A percentile compares a stretch with the other conserved stretches of the same genome.
Evolutionary conservation across 2,888 invertebrate species (phyloP).

Genomic region (Hermodice carunculata): DNA sequence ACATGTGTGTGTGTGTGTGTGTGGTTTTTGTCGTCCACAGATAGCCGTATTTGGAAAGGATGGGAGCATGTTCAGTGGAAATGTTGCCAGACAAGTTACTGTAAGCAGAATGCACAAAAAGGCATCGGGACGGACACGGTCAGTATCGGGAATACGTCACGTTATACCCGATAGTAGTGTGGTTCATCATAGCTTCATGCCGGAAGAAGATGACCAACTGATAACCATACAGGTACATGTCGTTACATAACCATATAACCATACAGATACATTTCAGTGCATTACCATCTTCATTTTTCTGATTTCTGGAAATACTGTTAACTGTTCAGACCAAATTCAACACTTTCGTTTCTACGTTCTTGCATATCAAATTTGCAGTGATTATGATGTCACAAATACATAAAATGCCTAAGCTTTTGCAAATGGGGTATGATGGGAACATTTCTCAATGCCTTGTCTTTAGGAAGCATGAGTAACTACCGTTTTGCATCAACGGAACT

Average conservation of each 20-base stretch:
- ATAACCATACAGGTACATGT: neutral
- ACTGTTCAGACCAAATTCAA: no score
- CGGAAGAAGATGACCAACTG: neutral
- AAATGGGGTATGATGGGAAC: no score
- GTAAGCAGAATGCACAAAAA: neutral
- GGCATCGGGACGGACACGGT: neutral
- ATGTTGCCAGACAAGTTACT: neutral
- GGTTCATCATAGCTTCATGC: slow-evolving; percentile 16
- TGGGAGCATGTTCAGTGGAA: slow-evolving; percentile 5
- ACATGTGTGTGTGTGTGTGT: no score
- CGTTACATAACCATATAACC: neutral
- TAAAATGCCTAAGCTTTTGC: no score
- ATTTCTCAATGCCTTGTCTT: no score
- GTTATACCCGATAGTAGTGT: slow-evolving; percentile 19
- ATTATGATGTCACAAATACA: no score
- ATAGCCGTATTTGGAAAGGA: slow-evolving; percentile 18
- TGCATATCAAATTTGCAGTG: no score
- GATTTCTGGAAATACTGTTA: no score
- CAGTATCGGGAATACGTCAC: neutral
- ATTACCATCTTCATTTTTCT: no score
- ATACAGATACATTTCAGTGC: neutral
- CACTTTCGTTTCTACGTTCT: no score
- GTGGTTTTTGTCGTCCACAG: slow-evolving; percentile 5
- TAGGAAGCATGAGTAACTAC: no score
- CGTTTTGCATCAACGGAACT: no score